Base-by-base conservation (phyloP, 2,797 vertebrate species). In the Octomys mimax region DNA sequence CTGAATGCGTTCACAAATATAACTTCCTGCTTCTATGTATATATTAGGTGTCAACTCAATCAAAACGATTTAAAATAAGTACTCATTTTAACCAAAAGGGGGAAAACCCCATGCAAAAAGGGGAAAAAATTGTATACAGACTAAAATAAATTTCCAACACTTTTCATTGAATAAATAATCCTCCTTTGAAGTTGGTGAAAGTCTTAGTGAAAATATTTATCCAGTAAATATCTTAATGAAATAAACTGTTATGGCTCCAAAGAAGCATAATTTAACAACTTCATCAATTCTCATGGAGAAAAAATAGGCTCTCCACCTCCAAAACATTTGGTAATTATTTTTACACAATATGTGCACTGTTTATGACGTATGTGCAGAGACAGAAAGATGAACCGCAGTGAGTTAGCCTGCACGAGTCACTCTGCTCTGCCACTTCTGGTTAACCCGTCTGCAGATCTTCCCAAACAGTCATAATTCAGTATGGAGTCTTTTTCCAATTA, bases 131-230 rank as follows among this genome's bases (percentile, higher is more conserved):
- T 1, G 6, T 54, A 57, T 21, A 33, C 13, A 57, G 31, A 87
- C 59, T 87, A 86, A 68, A 91, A 92, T 26, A 78, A 62, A 81
- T n/a, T 79, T 13, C 80, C 95, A 86, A 87, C 66, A 90, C 71
- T 92, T 95, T 92, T 61, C 80, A 92, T 19, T 77, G 61, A 92
- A 93, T 92, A 97, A 96, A 86, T 46, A 96, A 91, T 89, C 91
- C 87, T 16, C 91, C 59, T 93, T 97, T 42, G n/a, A 85, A 88
- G 91, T 8, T 96, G 92, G 95, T 83, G 86, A 96, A 97, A 97
- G 96, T 42, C 85, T 84, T 81, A 83, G 71, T 87, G 79, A 97
- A 97, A 98, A 97, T 94, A 98, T 97, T 97, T 97, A 97, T 93
- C 81, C 91, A 95, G 83, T 95, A 96, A 98, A 97, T 92, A 97